Conservation (phyloP, 2,888 invertebrate species). For the Sussaba pulchella region DNA sequence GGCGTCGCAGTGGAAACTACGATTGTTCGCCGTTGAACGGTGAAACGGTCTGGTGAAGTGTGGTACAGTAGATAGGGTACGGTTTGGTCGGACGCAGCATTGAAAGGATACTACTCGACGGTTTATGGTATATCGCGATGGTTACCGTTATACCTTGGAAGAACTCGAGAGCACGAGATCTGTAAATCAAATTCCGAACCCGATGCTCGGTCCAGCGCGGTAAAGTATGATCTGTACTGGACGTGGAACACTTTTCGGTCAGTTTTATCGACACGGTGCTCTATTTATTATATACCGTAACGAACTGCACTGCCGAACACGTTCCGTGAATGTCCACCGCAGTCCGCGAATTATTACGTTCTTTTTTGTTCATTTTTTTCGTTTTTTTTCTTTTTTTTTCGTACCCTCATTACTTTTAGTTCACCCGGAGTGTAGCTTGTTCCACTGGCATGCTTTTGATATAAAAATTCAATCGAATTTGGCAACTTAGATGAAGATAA, state of each 20-base stretch:
- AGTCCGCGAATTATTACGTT: slow-evolving; percentile 44
- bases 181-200: slow-evolving; percentile 53
- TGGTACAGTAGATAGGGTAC: not conserved
- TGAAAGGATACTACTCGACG: slow-evolving; percentile 29
- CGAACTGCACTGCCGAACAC: slow-evolving; percentile 47
- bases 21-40: slow-evolving; percentile 27
- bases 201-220: slow-evolving; percentile 35
- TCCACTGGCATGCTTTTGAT: not conserved
- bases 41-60: slow-evolving; percentile 4
- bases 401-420: not conserved
- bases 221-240: slow-evolving; percentile 69
- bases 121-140: slow-evolving; percentile 11
- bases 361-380: slow-evolving; percentile 4
- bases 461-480: too few species aligned
- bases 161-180: slow-evolving; percentile 50
- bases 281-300: slow-evolving; percentile 73
- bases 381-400: too few species aligned
- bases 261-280: slow-evolving; percentile 73
- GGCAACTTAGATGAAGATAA: too few species aligned
- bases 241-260: slow-evolving; percentile 70
- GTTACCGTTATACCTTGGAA: slow-evolving; percentile 38
- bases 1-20: slow-evolving; percentile 22
- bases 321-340: slow-evolving; percentile 45
- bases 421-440: slow-evolving; percentile 1
- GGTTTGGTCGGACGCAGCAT: slow-evolving; percentile 8